phyloP scores from a whole-genome alignment of 2,888 invertebrate species.

The Adela reaumurella region DNA sequence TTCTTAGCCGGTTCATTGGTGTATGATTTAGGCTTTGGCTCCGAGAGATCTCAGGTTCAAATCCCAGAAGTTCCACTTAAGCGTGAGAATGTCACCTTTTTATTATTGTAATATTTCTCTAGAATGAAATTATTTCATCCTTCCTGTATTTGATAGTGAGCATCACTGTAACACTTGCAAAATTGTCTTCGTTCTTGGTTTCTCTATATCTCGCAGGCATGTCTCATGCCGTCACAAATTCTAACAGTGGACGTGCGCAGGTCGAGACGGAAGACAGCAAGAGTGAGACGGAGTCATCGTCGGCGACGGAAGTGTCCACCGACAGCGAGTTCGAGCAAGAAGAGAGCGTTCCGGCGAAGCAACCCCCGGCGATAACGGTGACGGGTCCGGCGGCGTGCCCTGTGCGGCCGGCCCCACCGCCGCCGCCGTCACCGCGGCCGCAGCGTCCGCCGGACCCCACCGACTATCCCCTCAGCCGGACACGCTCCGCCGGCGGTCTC shows the following conservation, averaged over 20 bases:
- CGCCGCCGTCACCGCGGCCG: slow-evolving; percentile 62
- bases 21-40: too few relatives aligned
- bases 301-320: slow-evolving; percentile 88
- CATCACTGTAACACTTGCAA: too few relatives aligned
- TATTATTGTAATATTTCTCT: too few relatives aligned
- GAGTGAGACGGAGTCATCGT: slow-evolving; percentile 73
- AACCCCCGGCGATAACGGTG: slow-evolving; percentile 73
- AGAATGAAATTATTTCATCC: too few relatives aligned
- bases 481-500: slow-evolving; percentile 83
- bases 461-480: slow-evolving; percentile 76
- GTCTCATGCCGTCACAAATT: too few relatives aligned
- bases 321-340: slow-evolving; percentile 91
- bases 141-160: too few relatives aligned
- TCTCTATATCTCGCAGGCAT: too few relatives aligned
- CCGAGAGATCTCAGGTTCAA: too few relatives aligned
- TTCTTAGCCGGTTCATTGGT: neutral
- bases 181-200: too few relatives aligned
- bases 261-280: slow-evolving; percentile 57
- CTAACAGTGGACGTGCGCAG: slow-evolving; percentile 21
- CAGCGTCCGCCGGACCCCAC: slow-evolving; percentile 59
- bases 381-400: slow-evolving; percentile 77
- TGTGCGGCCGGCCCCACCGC: slow-evolving; percentile 68
- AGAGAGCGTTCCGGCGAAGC: slow-evolving; percentile 64
- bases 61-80: too few relatives aligned
- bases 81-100: too few relatives aligned